phyloP scores from a whole-genome alignment of 2,888 invertebrate species.

The Megalurothrips usitatus region DNA sequence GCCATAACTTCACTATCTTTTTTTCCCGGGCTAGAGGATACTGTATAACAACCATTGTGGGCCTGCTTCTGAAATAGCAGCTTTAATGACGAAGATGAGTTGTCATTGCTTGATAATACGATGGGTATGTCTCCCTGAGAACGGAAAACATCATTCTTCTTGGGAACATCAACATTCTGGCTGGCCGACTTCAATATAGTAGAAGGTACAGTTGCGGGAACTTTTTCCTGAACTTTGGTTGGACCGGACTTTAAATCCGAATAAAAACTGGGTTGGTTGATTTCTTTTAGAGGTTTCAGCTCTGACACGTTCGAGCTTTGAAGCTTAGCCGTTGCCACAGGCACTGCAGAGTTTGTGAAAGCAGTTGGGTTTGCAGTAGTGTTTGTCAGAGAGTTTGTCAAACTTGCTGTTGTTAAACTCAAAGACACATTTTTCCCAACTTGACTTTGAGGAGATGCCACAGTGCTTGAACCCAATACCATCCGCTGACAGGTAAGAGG shows the following conservation, averaged over 20 bases:
- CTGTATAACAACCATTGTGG: constrained; percentile 50
- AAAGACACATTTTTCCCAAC: background rate
- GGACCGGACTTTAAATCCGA: background rate
- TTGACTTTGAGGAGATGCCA: background rate
- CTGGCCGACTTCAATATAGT: background rate
- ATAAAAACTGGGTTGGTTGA: background rate
- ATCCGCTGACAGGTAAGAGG: too few relatives aligned
- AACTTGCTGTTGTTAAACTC: background rate
- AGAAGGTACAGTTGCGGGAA: background rate
- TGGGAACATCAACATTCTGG: background rate
- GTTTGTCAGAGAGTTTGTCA: background rate
- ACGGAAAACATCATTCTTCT: background rate
- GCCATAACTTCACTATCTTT: constrained; percentile 19
- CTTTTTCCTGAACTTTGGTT: background rate
- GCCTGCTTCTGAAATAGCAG: constrained; percentile 51
- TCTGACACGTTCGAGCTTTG: constrained; percentile 33
- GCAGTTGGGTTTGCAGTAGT: background rate
- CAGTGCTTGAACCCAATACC: too few relatives aligned
- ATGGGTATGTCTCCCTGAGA: background rate
- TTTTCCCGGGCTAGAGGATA: constrained; percentile 36
- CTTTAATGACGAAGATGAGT: constrained; percentile 44
- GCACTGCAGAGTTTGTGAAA: constrained; percentile 1
- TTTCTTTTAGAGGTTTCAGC: constrained; percentile 29
- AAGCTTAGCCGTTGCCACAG: constrained; percentile 34
- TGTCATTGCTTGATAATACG: background rate